Conservation (phyloP, 2,113 vertebrate genomes). For the Paradisaea rubra region DNA sequence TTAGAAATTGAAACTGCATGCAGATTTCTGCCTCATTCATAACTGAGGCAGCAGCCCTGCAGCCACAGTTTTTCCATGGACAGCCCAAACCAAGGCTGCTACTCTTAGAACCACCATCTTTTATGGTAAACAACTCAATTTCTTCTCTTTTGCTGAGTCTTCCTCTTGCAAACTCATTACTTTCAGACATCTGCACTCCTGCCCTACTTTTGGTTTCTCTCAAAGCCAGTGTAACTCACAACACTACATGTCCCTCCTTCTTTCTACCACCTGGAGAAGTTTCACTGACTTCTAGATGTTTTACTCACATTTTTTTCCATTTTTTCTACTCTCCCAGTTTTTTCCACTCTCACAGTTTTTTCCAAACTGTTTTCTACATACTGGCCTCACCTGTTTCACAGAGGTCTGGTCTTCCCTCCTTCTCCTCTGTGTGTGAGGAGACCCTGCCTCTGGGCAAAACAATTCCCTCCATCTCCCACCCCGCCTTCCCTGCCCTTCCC, state of each 20-base stretch:
- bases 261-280: not conserved
- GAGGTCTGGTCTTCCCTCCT: not conserved
- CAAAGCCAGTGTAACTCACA: not conserved
- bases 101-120: not conserved
- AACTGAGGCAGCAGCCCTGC: not conserved
- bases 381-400: not conserved
- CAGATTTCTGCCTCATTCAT: not conserved
- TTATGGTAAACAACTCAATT: rapidly evolving
- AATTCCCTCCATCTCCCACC: not conserved
- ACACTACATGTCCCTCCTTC: rapidly evolving
- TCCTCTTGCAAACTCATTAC: not conserved
- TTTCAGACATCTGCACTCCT: not conserved
- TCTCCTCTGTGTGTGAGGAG: rapidly evolving
- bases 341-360: not conserved
- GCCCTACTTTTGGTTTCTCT: not conserved
- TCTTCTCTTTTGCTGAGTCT: not conserved
- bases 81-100: not conserved
- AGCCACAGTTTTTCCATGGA: not conserved
- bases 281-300: not conserved
- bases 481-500: not conserved
- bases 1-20: not conserved
- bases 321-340: not conserved
- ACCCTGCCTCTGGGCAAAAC: not conserved
- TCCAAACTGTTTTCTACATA: not conserved
- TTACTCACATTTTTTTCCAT: rapidly evolving